Percentiles rank a stretch among this genome's conserved stretches.
phyloP scores from a whole-genome alignment of 2,888 invertebrate genomes.

The Acleris holmiana region DNA sequence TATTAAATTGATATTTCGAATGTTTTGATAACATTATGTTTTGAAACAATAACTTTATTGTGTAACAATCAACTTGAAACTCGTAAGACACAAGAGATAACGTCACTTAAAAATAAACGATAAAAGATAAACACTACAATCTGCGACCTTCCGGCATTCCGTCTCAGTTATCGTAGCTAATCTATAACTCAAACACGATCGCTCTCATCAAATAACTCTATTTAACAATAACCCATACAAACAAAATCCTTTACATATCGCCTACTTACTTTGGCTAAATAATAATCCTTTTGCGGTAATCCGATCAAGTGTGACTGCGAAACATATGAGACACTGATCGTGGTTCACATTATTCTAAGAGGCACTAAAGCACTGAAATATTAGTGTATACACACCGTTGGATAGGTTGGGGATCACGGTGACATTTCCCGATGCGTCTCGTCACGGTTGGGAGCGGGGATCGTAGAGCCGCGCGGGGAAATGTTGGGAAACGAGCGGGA shows the following conservation, averaged over 20 bases:
- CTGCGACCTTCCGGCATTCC: constrained; percentile 64
- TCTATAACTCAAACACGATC: constrained; percentile 48
- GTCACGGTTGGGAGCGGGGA: constrained; percentile 49
- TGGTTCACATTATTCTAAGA: constrained; percentile 69
- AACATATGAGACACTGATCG: constrained; percentile 53
- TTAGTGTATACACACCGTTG: constrained; percentile 69
- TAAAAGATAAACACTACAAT: constrained; percentile 67
- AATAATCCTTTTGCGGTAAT: constrained; percentile 71
- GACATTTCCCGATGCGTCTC: constrained; percentile 66
- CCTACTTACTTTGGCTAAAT: constrained; percentile 72
- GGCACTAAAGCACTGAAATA: constrained; percentile 57
- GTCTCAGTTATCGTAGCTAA: constrained; percentile 52
- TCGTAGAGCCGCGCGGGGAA: constrained; percentile 59
- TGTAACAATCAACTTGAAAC: neutral
- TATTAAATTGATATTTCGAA: constrained; percentile 3
- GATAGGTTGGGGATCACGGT: constrained; percentile 59
- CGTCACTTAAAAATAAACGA: constrained; percentile 46
- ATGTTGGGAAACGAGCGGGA: constrained; percentile 63
- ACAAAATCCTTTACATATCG: constrained; percentile 55
- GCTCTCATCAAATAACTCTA: constrained; percentile 56
- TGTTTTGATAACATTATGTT: constrained; percentile 6
- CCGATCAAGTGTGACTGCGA: constrained; percentile 67
- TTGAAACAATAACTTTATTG: constrained; percentile 6
- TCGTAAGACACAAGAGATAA: constrained; percentile 43
- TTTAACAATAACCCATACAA: constrained; percentile 32